phyloP scores from a whole-genome alignment of 2,888 invertebrate species.

The Electrophaes corylata region DNA sequence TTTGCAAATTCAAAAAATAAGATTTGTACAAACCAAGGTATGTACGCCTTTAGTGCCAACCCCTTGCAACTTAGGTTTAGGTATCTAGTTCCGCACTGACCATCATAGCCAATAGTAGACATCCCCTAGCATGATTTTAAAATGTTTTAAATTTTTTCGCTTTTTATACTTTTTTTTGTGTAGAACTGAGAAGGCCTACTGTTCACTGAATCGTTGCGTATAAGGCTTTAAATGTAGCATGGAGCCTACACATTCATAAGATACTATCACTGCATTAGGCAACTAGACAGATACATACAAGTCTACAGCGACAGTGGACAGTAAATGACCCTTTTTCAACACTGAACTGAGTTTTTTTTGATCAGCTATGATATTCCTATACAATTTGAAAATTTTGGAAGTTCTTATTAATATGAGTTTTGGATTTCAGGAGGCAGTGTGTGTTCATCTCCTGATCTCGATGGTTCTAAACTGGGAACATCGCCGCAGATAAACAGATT shows the following conservation, averaged over 20 bases:
- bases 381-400: background rate
- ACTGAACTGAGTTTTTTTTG: background rate
- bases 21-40: slow-evolving; percentile 24
- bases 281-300: too few relatives aligned
- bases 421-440: slow-evolving; percentile 87
- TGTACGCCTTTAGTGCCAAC: slow-evolving; percentile 30
- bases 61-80: slow-evolving; percentile 36
- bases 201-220: background rate
- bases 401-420: background rate
- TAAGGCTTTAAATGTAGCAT: background rate
- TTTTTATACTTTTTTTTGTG: slow-evolving; percentile 16
- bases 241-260: slow-evolving; percentile 1
- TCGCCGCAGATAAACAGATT: slow-evolving; percentile 94
- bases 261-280: background rate
- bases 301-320: background rate
- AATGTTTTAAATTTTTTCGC: slow-evolving; percentile 18
- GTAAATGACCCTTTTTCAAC: background rate
- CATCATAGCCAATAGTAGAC: slow-evolving; percentile 6
- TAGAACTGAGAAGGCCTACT: background rate
- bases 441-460: slow-evolving; percentile 90
- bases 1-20: background rate
- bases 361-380: slow-evolving; percentile 10
- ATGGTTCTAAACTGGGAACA: slow-evolving; percentile 88
- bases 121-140: slow-evolving; percentile 21
- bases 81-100: slow-evolving; percentile 23